A percentile compares a stretch with the other conserved stretches of the same genome.
Evolutionary conservation across 2,113 vertebrate species (phyloP).

Genomic region (Carassius auratus): DNA sequence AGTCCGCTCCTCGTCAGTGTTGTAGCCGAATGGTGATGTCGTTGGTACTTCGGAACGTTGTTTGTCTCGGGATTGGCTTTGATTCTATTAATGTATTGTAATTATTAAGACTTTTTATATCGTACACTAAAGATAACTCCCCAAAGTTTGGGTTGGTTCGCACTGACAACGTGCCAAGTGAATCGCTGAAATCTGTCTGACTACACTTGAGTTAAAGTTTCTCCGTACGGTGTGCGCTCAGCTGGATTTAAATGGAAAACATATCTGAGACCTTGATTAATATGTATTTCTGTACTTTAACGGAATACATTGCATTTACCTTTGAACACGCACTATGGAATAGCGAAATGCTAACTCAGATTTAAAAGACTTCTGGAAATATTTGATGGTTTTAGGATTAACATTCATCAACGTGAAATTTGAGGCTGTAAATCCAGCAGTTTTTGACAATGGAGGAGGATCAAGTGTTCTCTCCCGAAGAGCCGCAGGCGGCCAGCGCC

Average conservation of each 20-base stretch:
- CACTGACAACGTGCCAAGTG: constrained; percentile 4
- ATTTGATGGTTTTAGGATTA: constrained; percentile 52
- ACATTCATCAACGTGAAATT: neutral
- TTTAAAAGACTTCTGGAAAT: constrained; percentile 10
- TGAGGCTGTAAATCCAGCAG: constrained; percentile 1
- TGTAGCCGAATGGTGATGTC: constrained; percentile 39
- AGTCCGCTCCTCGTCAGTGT: constrained; percentile 52
- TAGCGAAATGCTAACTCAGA: neutral
- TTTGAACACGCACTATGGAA: constrained; percentile 12
- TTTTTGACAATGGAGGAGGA: constrained; percentile 76
- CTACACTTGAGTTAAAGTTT: constrained; percentile 32
- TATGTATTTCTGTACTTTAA: neutral
- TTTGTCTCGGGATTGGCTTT: neutral
- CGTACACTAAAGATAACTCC: neutral
- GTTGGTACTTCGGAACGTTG: neutral
- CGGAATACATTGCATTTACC: neutral
- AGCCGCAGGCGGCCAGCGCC: constrained; percentile 65
- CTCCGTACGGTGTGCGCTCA: neutral
- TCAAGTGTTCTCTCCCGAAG: constrained; percentile 60
- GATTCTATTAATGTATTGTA: neutral
- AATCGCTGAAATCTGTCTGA: constrained; percentile 1
- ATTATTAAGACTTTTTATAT: neutral
- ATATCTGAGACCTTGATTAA: neutral
- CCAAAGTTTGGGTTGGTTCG: constrained; percentile 28
- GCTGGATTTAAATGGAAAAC: constrained; percentile 30